phyloP scores from a whole-genome alignment of 2,888 invertebrate genomes.

The Amphipyra tragopoginis region DNA sequence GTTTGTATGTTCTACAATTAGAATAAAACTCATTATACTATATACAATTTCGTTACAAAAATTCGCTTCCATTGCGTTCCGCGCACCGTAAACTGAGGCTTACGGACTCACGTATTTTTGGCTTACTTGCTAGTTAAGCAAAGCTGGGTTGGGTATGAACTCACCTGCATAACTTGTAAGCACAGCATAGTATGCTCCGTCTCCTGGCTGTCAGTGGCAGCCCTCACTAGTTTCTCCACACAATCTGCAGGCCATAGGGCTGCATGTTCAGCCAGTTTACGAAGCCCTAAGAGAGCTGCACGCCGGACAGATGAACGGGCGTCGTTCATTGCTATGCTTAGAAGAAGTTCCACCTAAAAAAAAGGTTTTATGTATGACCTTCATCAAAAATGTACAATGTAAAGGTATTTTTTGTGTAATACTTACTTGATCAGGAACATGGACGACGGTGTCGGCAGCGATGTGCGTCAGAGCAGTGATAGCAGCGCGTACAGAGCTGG shows the following conservation, averaged over 20 bases:
- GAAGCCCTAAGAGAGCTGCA: constrained; percentile 78
- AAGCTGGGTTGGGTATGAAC: too few relatives aligned
- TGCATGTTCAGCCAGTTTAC: constrained; percentile 78
- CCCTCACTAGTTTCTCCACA: constrained; percentile 73
- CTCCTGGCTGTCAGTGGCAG: constrained; percentile 70
- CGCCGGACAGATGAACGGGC: constrained; percentile 80
- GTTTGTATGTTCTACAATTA: too few relatives aligned
- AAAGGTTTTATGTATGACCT: too few relatives aligned
- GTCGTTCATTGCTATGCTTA: constrained; percentile 81
- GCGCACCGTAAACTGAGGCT: too few relatives aligned
- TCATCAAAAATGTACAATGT: too few relatives aligned
- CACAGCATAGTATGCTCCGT: constrained; percentile 79
- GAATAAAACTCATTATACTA: too few relatives aligned
- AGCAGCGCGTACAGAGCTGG: constrained; percentile 91
- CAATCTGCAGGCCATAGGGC: constrained; percentile 80
- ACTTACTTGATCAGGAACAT: constrained; percentile 96
- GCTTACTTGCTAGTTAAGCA: too few relatives aligned
- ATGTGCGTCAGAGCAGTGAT: constrained; percentile 96
- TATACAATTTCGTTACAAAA: too few relatives aligned
- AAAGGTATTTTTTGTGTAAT: not conserved
- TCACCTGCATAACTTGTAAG: constrained; percentile 83
- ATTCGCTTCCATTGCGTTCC: too few relatives aligned
- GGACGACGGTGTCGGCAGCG: constrained; percentile 96
- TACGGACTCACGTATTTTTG: too few relatives aligned
- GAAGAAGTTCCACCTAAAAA: constrained; percentile 80